Conservation (phyloP, 2,113 vertebrate genomes). For the Vimba vimba region DNA sequence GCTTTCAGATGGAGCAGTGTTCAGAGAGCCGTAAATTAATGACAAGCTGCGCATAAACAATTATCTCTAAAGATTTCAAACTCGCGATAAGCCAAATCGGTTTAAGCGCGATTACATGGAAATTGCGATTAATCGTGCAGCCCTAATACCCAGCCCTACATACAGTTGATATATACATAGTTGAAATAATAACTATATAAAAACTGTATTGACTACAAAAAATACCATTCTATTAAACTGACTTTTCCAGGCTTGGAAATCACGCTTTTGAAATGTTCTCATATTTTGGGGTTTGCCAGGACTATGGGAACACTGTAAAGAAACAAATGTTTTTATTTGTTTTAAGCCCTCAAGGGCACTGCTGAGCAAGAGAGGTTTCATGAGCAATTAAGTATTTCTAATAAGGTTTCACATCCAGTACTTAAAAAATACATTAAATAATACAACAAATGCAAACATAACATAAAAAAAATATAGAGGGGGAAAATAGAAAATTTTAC, state of each 20-base stretch:
- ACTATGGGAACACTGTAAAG: background rate
- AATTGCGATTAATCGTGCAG: too few relatives aligned
- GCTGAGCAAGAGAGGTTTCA: background rate
- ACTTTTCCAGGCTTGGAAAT: background rate
- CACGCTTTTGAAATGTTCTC: too few relatives aligned
- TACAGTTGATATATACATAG: too few relatives aligned
- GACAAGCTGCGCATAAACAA: too few relatives aligned
- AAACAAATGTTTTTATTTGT: background rate
- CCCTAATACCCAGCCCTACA: too few relatives aligned
- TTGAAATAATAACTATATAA: background rate
- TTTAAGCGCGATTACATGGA: too few relatives aligned
- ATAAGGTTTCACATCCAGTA: constrained; percentile 6
- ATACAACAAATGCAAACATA: background rate
- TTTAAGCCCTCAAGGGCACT: background rate
- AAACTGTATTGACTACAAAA: background rate
- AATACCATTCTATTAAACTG: background rate
- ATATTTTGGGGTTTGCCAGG: too few relatives aligned
- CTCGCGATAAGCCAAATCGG: too few relatives aligned
- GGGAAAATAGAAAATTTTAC: background rate
- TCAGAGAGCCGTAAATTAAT: too few relatives aligned
- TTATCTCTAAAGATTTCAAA: too few relatives aligned
- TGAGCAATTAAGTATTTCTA: background rate
- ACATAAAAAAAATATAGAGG: background rate
- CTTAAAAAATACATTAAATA: background rate
- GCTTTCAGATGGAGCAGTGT: too few relatives aligned